phyloP scores from a whole-genome alignment of 2,888 invertebrate species.

The Chouioia cunea region DNA sequence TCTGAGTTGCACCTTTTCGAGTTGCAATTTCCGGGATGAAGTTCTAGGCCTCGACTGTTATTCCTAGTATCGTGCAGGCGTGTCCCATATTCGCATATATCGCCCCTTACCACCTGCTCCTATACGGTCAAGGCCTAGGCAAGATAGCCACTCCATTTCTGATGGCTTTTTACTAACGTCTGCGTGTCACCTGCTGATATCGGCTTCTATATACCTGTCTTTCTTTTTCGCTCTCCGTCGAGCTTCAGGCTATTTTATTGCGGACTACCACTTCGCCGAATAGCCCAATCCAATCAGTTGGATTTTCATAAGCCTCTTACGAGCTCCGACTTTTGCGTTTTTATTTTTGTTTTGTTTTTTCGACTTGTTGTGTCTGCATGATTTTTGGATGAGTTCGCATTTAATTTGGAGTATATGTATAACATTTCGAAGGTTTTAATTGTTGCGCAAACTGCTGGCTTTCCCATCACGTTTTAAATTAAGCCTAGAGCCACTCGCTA shows the following conservation, averaged over 20 bases:
- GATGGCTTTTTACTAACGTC: no score
- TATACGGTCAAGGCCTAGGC: no score
- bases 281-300: conserved; percentile 30
- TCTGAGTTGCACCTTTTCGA: no score
- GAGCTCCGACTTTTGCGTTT: no score
- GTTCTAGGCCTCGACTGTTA: no score
- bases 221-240: conserved; percentile 3
- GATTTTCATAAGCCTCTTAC: conserved; percentile 34
- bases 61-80: no score
- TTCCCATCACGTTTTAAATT: conserved; percentile 28
- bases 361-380: conserved; percentile 15
- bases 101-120: no score
- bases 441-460: neutral
- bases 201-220: conserved; percentile 4
- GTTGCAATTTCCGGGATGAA: no score
- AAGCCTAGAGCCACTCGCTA: neutral
- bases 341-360: no score
- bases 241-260: conserved; percentile 32
- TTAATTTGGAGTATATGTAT: neutral
- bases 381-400: conserved; percentile 18
- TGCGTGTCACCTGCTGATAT: conserved; percentile 34
- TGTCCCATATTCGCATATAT: no score
- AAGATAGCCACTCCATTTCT: no score
- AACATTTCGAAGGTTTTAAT: conserved; percentile 11
- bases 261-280: conserved; percentile 27